A percentile compares a stretch with the other conserved stretches of the same genome.
Evolutionary conservation across 2,797 vertebrate genomes (phyloP).

Genomic region (Limosa lapponica): DNA sequence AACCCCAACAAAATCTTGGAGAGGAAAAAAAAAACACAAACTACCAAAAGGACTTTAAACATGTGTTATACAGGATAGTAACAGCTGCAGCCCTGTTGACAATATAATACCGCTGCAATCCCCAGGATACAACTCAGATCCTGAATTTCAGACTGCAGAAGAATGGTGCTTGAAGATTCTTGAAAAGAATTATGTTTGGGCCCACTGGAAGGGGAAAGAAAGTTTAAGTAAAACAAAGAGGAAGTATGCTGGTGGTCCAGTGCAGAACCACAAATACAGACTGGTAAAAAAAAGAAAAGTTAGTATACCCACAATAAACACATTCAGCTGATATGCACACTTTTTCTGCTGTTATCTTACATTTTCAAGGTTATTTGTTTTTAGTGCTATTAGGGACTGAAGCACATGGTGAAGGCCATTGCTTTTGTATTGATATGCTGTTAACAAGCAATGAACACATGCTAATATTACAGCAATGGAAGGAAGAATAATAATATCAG

Average conservation of each 20-base stretch:
- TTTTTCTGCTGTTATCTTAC: background rate
- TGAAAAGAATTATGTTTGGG: conserved; percentile 9
- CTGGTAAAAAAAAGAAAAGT: background rate
- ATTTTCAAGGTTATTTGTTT: background rate
- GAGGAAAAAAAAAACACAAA: background rate
- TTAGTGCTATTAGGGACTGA: background rate
- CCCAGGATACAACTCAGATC: conserved; percentile 38
- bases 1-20: background rate
- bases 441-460: background rate
- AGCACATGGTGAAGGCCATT: background rate
- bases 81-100: conserved; percentile 16
- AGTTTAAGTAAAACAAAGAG: background rate
- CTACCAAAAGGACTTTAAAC: background rate
- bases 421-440: background rate
- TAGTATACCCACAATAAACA: background rate
- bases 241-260: conserved; percentile 22
- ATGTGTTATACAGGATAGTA: background rate
- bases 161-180: background rate
- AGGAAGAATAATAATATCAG: background rate
- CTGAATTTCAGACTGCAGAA: conserved; percentile 24
- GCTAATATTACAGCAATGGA: background rate
- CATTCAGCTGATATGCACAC: background rate
- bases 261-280: background rate
- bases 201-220: background rate
- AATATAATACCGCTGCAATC: conserved; percentile 52